Evolutionary conservation across 2,113 vertebrate genomes (phyloP), one percentile per base, ranked within the genome.

Genomic region (Acrocephalus arundinaceus): DNA sequence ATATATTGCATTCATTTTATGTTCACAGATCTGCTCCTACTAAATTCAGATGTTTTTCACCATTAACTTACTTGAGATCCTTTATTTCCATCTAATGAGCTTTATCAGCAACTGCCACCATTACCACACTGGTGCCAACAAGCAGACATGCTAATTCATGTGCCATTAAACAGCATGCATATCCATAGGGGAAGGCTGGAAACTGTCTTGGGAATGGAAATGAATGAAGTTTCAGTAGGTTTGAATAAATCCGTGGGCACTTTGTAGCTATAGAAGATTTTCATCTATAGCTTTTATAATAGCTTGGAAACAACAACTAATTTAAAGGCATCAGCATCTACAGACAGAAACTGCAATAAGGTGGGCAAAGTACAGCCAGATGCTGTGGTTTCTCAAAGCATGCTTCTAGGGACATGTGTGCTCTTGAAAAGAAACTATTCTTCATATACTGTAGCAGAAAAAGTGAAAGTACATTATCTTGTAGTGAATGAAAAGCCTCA

Each of bases 61-160:
- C 43, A 82, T 85, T 76, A 94, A 68, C 41, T 87, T 75, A 48
- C 70, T 59, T 72, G 62, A 87, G 54, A 76, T 81, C 37, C 21
- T 89, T 82, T 87, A 49, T 72, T 92, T 95, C n/a, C 31, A 27
- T 54, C 66, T 95, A 89, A 93, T 59, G 89, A 87, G 55, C 23
- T 82, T 74, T 86, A 78, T 77, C 72, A 94, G 49, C 75, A 91
- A 87, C 67, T 30, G 23, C 72, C 54, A 67, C 63, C 35, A 51
- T 65, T 71, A 91, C 22, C 52, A 85, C 55, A 25, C 23, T 4
- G 0, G 43, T 77, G 80, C 75, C 78, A 91, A 78, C 22, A 82
- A 76, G 63, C 6, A 91, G 82, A 41, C 78, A 37, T 30, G 63
- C 59, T 93, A 85, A 90, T 90, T 65, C 9, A 4, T 55, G 39